Evolutionary conservation across 2,113 vertebrate species (phyloP).

Genomic region (Chrysochloris asiatica): DNA sequence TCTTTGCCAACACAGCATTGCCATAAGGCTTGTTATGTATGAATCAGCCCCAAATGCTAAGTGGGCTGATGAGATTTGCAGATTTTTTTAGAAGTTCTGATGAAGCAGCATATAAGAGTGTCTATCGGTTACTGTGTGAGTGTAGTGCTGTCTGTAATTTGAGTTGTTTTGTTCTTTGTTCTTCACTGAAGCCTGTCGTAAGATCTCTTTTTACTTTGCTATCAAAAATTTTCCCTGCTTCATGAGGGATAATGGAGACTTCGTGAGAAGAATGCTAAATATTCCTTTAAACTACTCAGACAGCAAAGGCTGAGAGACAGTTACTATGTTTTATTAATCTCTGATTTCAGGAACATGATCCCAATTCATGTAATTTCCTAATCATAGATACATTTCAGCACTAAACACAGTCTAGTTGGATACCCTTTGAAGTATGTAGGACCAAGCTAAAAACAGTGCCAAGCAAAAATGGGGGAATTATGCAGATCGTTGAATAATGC

Average conservation of each 20-base stretch:
- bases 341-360: slow-evolving; percentile 39
- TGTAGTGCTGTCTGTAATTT: slow-evolving; percentile 18
- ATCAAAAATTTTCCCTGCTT: slow-evolving; percentile 37
- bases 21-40: slow-evolving; percentile 6
- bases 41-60: slow-evolving; percentile 58
- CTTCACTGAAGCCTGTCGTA: not conserved
- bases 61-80: slow-evolving; percentile 48
- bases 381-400: not conserved
- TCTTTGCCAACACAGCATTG: slow-evolving; percentile 33
- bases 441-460: slow-evolving; percentile 12
- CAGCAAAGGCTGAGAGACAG: not conserved
- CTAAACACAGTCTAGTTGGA: not conserved
- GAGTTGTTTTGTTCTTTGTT: slow-evolving; percentile 26
- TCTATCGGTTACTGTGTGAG: not conserved
- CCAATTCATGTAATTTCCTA: slow-evolving; percentile 20
- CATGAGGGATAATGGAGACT: slow-evolving; percentile 1
- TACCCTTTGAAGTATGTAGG: not conserved
- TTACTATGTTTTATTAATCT: slow-evolving; percentile 39
- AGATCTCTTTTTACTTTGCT: slow-evolving; percentile 46
- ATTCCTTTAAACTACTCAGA: not conserved
- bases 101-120: not conserved
- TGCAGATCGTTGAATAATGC: not conserved
- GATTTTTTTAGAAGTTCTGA: slow-evolving; percentile 45
- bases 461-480: not conserved
- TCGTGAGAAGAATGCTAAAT: slow-evolving; percentile 49